Evolutionary conservation across 2,888 invertebrate species (phyloP), one percentile per base, ranked within the genome.

Genomic region (Drosophila diplacantha): DNA sequence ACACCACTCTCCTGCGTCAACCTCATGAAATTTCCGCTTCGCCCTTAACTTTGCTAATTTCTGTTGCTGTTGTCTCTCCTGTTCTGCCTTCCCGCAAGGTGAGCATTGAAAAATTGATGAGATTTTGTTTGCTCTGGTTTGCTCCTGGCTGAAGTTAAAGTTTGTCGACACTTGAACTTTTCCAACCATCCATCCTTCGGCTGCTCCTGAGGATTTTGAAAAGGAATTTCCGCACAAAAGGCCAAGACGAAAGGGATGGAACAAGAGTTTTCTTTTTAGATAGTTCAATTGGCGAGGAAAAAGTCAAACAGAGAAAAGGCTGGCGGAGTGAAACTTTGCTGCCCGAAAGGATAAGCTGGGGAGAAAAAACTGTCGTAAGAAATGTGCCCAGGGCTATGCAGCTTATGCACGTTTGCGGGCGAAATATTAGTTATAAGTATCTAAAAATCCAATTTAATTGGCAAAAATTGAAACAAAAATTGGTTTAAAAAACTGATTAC

Each of bases 41-140:
- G 63, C 41, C 59, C 69, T 49, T 53, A 59, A 64, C 43, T 73
- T 79, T 56, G 38, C 83, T 76, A 80, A 78, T 84, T 78, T 76
- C 57, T 61, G 62, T 63, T 61, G 56, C 29, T 38, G 35, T 47
- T 53, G 35, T 62, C 41, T n/a, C 20, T 50, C 5, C 26, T 20
- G 32, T 32, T 46, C 47, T 9, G 22, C 22, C 16, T 14, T 18
- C 20, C 18, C 60, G 68, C 61, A 69, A 76, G 81, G 83, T 82
- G 76, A 44, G 60, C 62, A 63, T 69, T 75, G 77, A 79, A 81
- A 83, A 73, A 73, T 77, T 83, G 71, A 77, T 77, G 84, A 73
- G 82, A 71, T 79, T 75, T 63, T 46, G 58, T 77, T 69, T 52
- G 60, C 60, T 68, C 76, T 62, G 50, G 50, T 65, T 53, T 43